A percentile compares a stretch with the other conserved stretches of the same genome.
phyloP scores from a whole-genome alignment of 1,140 invertebrate species.

The Theocolax elegans region DNA sequence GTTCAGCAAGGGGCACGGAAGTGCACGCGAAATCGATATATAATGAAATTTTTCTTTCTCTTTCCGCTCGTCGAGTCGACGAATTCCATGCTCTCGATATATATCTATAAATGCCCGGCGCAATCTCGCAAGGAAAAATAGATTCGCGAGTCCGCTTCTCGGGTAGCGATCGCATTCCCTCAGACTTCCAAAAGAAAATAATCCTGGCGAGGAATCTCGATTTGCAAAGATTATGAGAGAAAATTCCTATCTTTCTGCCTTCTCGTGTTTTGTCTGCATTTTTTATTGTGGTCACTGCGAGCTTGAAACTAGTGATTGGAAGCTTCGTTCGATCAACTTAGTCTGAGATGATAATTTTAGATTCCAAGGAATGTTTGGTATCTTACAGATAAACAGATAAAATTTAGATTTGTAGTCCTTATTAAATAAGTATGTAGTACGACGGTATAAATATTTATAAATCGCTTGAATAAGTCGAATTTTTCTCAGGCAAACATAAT shows the following conservation, averaged over 20 bases:
- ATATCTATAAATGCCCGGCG: neutral
- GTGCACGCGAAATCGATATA: conserved; percentile 1
- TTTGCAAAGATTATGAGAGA: conserved; percentile 49
- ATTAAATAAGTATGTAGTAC: no score
- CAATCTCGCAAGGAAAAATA: conserved; percentile 11
- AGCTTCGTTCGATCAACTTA: no score
- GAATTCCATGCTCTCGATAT: neutral
- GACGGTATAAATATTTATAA: no score
- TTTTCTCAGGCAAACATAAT: no score
- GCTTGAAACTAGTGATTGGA: no score
- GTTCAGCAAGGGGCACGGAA: neutral
- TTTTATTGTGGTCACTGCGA: no score
- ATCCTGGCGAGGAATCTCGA: conserved; percentile 32
- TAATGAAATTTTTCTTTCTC: conserved; percentile 12
- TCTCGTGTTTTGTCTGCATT: no score
- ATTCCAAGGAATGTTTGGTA: no score
- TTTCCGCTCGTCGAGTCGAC: neutral
- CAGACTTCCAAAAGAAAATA: conserved; percentile 17
- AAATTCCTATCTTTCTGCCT: conserved; percentile 34
- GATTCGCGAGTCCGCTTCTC: neutral
- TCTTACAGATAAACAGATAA: no score
- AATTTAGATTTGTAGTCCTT: no score
- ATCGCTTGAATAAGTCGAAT: no score
- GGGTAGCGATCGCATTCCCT: neutral
- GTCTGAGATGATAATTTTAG: no score